These are phyloP conservation scores for Rafetus swinhoei DNA, from an alignment of 2,113 vertebrate genomes.

Conservation along the genomic window DNA sequence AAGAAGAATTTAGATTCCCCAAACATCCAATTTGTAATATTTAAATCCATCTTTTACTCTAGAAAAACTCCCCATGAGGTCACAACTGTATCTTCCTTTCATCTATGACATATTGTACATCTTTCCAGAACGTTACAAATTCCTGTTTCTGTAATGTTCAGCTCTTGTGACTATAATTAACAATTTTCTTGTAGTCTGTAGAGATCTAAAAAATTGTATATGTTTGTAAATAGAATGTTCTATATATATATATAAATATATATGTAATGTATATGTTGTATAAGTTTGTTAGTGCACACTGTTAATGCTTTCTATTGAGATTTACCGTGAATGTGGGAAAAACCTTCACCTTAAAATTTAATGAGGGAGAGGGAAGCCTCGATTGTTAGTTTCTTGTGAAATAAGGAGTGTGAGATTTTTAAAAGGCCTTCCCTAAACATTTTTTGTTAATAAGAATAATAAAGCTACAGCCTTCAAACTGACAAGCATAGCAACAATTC, in stretches of 20 bases:
- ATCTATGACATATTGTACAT: slow-evolving; percentile 74
- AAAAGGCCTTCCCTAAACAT: not conserved
- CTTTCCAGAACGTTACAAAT: slow-evolving; percentile 77
- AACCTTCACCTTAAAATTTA: slow-evolving; percentile 67
- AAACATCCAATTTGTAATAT: slow-evolving; percentile 67
- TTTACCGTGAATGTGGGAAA: slow-evolving; percentile 75
- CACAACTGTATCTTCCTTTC: slow-evolving; percentile 78
- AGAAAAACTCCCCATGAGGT: slow-evolving; percentile 63
- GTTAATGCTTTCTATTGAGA: slow-evolving; percentile 77
- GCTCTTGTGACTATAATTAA: slow-evolving; percentile 80
- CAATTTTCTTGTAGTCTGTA: slow-evolving; percentile 82
- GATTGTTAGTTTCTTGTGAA: slow-evolving; percentile 52
- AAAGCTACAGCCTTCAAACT: not conserved
- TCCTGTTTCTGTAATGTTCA: slow-evolving; percentile 79
- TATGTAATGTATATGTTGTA: slow-evolving; percentile 87
- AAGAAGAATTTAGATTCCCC: slow-evolving; percentile 54
- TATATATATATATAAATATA: slow-evolving; percentile 86
- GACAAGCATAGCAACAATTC: not conserved
- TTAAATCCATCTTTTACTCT: slow-evolving; percentile 61
- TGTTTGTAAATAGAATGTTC: slow-evolving; percentile 90
- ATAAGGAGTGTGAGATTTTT: slow-evolving; percentile 60
- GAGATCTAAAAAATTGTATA: slow-evolving; percentile 83
- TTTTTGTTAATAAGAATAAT: not conserved
- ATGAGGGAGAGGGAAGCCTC: slow-evolving; percentile 59
- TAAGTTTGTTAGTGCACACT: slow-evolving; percentile 83